phyloP scores from a whole-genome alignment of 1,140 invertebrate species.

The Neuroterus valhalla region DNA sequence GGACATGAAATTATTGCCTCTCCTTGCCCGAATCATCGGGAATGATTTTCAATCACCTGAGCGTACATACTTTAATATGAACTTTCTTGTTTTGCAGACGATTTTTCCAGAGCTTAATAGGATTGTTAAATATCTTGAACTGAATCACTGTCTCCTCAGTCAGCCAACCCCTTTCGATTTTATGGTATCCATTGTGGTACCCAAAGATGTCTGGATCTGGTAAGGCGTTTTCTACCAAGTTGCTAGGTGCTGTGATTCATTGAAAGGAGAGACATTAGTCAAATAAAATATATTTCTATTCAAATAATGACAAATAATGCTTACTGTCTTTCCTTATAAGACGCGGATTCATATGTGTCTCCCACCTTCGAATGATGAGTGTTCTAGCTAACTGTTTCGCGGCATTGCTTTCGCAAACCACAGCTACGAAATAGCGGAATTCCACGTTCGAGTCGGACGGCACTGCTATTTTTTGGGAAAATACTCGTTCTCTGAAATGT shows the following conservation, averaged over 20 bases:
- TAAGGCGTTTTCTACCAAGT: conserved; percentile 58
- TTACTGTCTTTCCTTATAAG: conserved; percentile 75
- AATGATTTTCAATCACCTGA: background rate
- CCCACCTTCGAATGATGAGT: conserved; percentile 86
- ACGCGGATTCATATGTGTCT: conserved; percentile 86
- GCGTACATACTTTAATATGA: conserved; percentile 78
- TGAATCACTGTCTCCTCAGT: conserved; percentile 90
- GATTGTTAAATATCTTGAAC: conserved; percentile 89
- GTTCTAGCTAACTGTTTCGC: conserved; percentile 75
- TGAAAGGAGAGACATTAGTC: too few relatives aligned
- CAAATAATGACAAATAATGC: background rate
- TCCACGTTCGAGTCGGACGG: conserved; percentile 81
- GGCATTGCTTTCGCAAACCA: conserved; percentile 71
- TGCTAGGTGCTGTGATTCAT: conserved; percentile 62
- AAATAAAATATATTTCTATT: background rate
- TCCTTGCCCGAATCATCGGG: too few relatives aligned
- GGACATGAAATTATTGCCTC: conserved; percentile 37
- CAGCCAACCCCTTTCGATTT: conserved; percentile 90
- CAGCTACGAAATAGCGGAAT: conserved; percentile 86
- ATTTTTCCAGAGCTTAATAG: conserved; percentile 88
- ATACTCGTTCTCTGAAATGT: conserved; percentile 59
- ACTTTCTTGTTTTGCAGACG: conserved; percentile 83
- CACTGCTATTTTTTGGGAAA: conserved; percentile 73
- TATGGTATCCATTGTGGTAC: conserved; percentile 78
- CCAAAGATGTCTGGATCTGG: conserved; percentile 80